A percentile compares a stretch with the other conserved stretches of the same genome.
Conservation (phyloP, 2,113 vertebrate species). For the Istiophorus platypterus region DNA sequence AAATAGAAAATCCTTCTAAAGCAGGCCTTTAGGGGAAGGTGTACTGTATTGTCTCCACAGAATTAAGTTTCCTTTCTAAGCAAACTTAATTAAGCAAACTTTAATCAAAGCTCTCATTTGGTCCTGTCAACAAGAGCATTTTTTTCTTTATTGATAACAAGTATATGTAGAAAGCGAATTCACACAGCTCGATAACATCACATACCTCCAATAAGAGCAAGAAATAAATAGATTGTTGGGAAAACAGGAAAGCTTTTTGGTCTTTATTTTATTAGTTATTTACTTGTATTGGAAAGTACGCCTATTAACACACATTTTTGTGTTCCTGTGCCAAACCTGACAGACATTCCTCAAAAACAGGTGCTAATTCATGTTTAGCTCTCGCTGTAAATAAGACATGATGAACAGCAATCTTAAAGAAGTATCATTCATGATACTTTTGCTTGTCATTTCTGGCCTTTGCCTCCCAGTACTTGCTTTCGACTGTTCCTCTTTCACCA, state of each 20-base stretch:
- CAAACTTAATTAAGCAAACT: slow-evolving; percentile 46
- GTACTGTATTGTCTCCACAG: neutral
- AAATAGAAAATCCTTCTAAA: slow-evolving; percentile 7
- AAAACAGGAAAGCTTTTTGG: neutral
- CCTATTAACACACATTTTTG: too few species aligned
- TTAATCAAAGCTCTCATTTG: slow-evolving; percentile 41
- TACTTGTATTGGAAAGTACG: neutral
- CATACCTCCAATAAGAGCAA: neutral
- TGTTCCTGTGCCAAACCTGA: too few species aligned
- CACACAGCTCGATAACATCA: too few species aligned
- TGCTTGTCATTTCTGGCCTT: too few species aligned
- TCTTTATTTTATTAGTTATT: neutral
- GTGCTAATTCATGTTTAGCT: too few species aligned
- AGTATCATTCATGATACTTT: neutral
- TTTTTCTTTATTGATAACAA: slow-evolving; percentile 13
- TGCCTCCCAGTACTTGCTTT: too few species aligned
- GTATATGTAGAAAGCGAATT: neutral
- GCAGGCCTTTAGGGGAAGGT: neutral
- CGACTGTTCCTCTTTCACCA: neutral
- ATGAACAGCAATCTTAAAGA: neutral
- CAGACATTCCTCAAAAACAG: neutral
- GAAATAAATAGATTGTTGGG: neutral
- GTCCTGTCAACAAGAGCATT: slow-evolving; percentile 5
- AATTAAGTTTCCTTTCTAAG: slow-evolving; percentile 18
- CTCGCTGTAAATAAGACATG: neutral